Evolutionary conservation across 2,888 invertebrate genomes (phyloP).

Genomic region (Girardia tigrina): DNA sequence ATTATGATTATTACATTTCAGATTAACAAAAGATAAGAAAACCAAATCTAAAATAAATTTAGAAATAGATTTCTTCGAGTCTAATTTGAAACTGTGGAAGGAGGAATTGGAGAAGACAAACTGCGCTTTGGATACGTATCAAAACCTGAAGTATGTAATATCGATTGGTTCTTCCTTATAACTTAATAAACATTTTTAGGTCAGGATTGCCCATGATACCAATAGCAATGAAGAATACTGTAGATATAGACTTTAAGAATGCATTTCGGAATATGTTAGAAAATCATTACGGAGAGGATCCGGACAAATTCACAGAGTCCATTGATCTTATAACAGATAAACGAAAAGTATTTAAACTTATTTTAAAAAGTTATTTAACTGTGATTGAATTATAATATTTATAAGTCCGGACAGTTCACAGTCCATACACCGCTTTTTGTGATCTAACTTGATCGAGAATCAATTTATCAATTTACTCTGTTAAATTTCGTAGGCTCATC

Average conservation of each 20-base stretch:
- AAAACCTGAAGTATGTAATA: neutral
- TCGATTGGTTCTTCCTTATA: neutral
- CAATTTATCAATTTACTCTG: too few relatives aligned
- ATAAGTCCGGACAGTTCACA: too few relatives aligned
- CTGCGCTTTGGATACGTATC: slow-evolving; percentile 13
- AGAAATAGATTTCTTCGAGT: slow-evolving; percentile 11
- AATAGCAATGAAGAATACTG: slow-evolving; percentile 10
- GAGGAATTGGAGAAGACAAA: slow-evolving; percentile 10
- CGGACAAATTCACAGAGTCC: slow-evolving; percentile 17
- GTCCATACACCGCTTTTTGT: too few relatives aligned
- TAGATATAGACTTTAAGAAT: slow-evolving; percentile 21
- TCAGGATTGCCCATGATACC: slow-evolving; percentile 23
- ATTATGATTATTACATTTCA: neutral
- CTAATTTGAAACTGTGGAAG: neutral
- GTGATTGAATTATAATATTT: too few relatives aligned
- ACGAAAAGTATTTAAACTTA: neutral
- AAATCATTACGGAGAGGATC: slow-evolving; percentile 27
- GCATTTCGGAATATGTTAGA: neutral
- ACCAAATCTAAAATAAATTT: neutral
- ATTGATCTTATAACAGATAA: neutral
- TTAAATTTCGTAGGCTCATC: too few relatives aligned
- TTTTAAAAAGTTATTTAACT: too few relatives aligned
- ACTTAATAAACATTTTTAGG: neutral
- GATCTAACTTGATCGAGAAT: too few relatives aligned
- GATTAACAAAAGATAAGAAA: neutral